Conservation (phyloP, 2,113 vertebrate species). For the Miniopterus natalensis region DNA sequence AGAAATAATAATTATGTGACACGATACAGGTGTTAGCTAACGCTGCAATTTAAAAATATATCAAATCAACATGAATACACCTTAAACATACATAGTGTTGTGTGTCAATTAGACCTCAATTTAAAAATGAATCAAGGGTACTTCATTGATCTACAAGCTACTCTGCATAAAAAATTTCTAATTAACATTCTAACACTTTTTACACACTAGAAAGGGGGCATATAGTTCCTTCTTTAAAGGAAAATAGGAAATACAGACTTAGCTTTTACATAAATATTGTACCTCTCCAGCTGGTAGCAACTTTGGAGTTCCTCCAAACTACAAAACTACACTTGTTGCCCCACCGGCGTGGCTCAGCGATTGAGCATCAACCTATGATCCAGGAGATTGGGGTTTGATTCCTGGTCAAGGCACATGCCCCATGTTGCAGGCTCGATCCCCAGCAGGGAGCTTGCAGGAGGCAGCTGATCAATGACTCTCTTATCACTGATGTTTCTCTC, state of each 20-base stretch:
- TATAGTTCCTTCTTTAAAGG: neutral
- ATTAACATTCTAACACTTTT: constrained; percentile 6
- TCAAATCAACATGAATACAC: neutral
- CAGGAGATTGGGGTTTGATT: no score
- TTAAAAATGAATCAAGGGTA: neutral
- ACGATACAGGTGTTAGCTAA: neutral
- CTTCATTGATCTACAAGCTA: neutral
- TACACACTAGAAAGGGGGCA: neutral
- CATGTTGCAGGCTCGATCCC: no score
- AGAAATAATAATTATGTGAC: neutral
- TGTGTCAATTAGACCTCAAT: neutral
- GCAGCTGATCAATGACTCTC: no score
- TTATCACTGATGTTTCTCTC: no score
- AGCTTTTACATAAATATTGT: neutral
- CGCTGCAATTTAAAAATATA: neutral
- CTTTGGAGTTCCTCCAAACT: neutral
- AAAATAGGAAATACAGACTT: constrained; percentile 10
- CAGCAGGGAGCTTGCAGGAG: no score
- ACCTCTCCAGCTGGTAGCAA: neutral
- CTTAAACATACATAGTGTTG: neutral
- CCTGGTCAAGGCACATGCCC: no score
- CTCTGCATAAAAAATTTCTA: constrained; percentile 16
- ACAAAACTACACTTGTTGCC: no score
- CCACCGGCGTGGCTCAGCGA: no score
- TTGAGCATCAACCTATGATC: no score